Evolutionary conservation across 2,113 vertebrate species (phyloP), one percentile per base, ranked within the genome.

Genomic region (Zapornia atra): DNA sequence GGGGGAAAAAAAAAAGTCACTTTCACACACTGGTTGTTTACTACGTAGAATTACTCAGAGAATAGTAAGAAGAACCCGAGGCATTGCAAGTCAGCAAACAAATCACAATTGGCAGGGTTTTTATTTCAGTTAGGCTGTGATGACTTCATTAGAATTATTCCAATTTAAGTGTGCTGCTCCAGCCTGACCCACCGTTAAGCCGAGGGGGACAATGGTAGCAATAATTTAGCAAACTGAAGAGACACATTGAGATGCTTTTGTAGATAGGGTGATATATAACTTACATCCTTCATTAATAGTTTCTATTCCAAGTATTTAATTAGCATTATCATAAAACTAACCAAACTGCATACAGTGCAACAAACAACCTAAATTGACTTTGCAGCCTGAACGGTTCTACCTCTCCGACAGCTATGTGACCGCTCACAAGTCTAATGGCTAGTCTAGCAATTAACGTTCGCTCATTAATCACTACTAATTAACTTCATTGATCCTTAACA

Each of bases 401-500:
- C 72, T 70, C 87, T 60, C 82, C 70, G 72, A 95, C 97, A 95
- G 88, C 60, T 91, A 33, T 56, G 34, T 44, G 83, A 85, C 96
- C 57, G 44, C 97, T 98, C 86, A 69, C 95, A 97, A 98, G 97
- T 87, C 97, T 97, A 97, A 98, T 70, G 73, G 77, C 84, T 76
- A 79, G 89, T 83, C 97, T 91, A 82, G 95, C 98, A 97, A 97
- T 96, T 97, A 96, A 97, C 65, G 56, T 95, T 92, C 96, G 34
- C 98, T 97, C 98, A 99, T 99, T 98, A 98, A 98, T 99, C 99
- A 98, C 96, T 98, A 97, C 98, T 99, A 99, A 99, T 99, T 99
- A 98, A 98, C 98, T 95, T 82, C 98, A 99, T 98, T 98, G 99
- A 99, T 98, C 98, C 96, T 96, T 96, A 88, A 91, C 94, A 69